Conservation (phyloP, 2,797 vertebrate genomes). For the Sebastes dallii region DNA sequence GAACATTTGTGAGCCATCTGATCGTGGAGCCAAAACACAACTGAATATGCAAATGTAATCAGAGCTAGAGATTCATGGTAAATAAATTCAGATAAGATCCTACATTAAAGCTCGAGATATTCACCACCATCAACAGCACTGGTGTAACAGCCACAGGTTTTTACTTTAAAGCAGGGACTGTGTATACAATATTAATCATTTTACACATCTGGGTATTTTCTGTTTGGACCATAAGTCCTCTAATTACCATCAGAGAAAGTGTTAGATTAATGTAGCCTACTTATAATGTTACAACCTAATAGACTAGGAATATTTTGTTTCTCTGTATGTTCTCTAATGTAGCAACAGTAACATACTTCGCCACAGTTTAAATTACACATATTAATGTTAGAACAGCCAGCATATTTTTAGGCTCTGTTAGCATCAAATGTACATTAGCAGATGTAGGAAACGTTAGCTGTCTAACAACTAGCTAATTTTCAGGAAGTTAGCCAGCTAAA, state of each 20-base stretch:
- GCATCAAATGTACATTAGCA: not conserved
- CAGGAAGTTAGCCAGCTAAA: no score
- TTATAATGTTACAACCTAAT: not conserved
- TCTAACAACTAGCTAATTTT: no score
- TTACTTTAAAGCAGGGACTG: slow-evolving; percentile 18
- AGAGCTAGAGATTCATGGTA: slow-evolving; percentile 56
- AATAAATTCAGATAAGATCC: slow-evolving; percentile 56
- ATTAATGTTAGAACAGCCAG: not conserved
- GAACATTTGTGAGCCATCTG: slow-evolving; percentile 65
- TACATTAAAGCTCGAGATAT: slow-evolving; percentile 34
- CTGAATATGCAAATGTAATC: slow-evolving; percentile 70
- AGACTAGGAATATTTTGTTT: not conserved
- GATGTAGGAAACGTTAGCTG: not conserved
- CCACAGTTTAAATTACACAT: not conserved
- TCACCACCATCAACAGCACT: slow-evolving; percentile 19
- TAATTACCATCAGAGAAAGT: slow-evolving; percentile 3
- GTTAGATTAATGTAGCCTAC: not conserved
- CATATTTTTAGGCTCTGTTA: not conserved
- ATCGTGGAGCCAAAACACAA: slow-evolving; percentile 68
- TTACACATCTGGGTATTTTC: slow-evolving; percentile 1
- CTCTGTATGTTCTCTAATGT: not conserved
- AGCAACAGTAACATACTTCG: not conserved
- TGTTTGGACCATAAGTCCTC: slow-evolving; percentile 13
- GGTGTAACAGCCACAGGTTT: slow-evolving; percentile 33
- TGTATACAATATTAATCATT: slow-evolving; percentile 23